Conservation (phyloP, 2,113 vertebrate genomes). For the Malaclemys terrapin region DNA sequence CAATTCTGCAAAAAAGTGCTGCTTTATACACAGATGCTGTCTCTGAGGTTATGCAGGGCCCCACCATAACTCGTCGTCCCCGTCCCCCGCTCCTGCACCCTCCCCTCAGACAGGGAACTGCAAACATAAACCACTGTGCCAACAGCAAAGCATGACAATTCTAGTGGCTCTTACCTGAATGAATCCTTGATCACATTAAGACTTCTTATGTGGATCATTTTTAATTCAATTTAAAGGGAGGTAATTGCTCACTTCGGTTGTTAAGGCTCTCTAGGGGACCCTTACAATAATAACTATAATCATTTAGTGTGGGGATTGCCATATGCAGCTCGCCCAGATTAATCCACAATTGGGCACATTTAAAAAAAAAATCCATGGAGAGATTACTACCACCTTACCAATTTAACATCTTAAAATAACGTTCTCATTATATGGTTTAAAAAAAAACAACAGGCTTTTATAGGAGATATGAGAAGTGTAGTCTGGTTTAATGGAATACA, state of each 20-base stretch:
- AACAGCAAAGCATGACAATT: not conserved
- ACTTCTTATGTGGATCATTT: slow-evolving; percentile 57
- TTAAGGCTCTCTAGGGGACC: slow-evolving; percentile 60
- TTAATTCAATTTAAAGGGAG: slow-evolving; percentile 71
- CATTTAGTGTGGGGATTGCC: slow-evolving; percentile 47
- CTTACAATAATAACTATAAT: slow-evolving; percentile 45
- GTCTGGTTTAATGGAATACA: not conserved
- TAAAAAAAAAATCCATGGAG: slow-evolving; percentile 43
- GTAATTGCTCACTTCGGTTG: slow-evolving; percentile 66
- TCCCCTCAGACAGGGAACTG: fast-evolving
- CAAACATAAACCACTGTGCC: not conserved
- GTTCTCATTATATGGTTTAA: not conserved
- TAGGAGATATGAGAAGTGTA: not conserved
- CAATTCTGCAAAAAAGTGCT: not conserved
- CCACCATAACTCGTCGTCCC: not conserved
- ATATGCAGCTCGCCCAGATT: slow-evolving; percentile 39
- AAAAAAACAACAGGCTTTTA: not conserved
- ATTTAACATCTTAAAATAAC: not conserved
- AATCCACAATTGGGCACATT: slow-evolving; percentile 31
- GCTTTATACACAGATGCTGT: not conserved
- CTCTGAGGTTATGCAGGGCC: not conserved
- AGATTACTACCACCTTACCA: not conserved
- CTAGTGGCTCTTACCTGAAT: slow-evolving; percentile 25
- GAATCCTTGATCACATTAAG: slow-evolving; percentile 45
- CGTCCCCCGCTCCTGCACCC: not conserved